Percentiles rank a stretch among this genome's conserved stretches.
These are phyloP conservation scores for Calycopis cecrops DNA, from an alignment of 1,140 invertebrate genomes.

Conservation along the genomic window DNA sequence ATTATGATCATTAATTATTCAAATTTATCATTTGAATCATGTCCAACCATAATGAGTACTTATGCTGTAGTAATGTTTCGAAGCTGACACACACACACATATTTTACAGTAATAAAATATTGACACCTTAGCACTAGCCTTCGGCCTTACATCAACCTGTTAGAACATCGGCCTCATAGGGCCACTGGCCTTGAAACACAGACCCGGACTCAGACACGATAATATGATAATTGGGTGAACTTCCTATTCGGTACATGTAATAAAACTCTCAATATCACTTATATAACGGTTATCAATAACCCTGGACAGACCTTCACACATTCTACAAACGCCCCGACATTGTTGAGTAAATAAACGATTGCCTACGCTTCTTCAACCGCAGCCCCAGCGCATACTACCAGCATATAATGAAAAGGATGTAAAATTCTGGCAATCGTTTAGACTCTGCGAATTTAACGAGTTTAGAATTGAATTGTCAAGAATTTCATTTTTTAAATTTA, in stretches of 20 bases:
- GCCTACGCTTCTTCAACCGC: constrained; percentile 13
- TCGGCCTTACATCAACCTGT: no score
- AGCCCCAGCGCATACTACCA: not conserved
- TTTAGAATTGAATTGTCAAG: no score
- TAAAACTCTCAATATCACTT: constrained; percentile 18
- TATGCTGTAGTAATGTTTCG: no score
- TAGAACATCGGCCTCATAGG: no score
- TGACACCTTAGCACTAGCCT: no score
- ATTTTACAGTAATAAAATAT: no score
- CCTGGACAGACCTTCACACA: constrained; percentile 46
- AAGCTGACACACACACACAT: no score
- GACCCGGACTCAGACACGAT: constrained; percentile 5
- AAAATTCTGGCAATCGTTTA: no score
- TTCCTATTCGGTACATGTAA: constrained; percentile 2
- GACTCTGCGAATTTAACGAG: no score
- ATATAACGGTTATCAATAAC: constrained; percentile 41
- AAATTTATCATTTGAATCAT: not conserved
- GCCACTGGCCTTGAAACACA: not conserved
- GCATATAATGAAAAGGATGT: no score
- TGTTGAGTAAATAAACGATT: constrained; percentile 27
- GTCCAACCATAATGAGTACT: no score
- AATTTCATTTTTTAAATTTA: no score
- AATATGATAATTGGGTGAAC: not conserved
- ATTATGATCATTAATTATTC: constrained; percentile 1
- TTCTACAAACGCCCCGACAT: constrained; percentile 34